These are phyloP conservation scores for Galbula dea DNA, from an alignment of 2,113 vertebrate species.

Conservation along the genomic window DNA sequence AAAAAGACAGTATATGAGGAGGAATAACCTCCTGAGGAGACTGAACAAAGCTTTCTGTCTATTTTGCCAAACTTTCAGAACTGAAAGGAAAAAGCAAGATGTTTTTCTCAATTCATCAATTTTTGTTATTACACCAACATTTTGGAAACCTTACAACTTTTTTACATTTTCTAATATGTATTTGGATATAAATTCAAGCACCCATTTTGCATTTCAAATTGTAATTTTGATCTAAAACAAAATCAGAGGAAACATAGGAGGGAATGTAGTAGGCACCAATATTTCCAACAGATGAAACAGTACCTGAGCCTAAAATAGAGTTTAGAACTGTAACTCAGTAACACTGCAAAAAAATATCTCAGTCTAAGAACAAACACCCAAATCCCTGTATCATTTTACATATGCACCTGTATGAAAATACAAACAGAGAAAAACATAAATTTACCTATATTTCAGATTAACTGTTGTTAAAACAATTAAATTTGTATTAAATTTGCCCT, in stretches of 20 bases:
- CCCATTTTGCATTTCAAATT: constrained; percentile 45
- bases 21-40: background rate
- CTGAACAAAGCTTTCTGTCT: background rate
- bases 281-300: constrained; percentile 16
- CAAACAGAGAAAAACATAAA: background rate
- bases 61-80: background rate
- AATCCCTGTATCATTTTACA: background rate
- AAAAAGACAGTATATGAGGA: background rate
- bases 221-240: constrained; percentile 2
- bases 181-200: constrained; percentile 48
- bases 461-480: background rate
- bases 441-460: background rate
- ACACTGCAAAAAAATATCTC: accelerated
- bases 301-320: background rate
- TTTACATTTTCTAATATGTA: constrained; percentile 6
- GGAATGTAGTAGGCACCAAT: background rate
- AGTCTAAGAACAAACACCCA: background rate
- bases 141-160: constrained; percentile 36
- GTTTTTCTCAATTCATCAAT: background rate
- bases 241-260: background rate
- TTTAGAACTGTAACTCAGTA: background rate
- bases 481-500: background rate
- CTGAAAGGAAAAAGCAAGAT: background rate
- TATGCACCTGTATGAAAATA: background rate
- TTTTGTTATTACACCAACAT: constrained; percentile 34